Conservation (phyloP, 2,113 vertebrate genomes). For the Dolichotis patagonum region DNA sequence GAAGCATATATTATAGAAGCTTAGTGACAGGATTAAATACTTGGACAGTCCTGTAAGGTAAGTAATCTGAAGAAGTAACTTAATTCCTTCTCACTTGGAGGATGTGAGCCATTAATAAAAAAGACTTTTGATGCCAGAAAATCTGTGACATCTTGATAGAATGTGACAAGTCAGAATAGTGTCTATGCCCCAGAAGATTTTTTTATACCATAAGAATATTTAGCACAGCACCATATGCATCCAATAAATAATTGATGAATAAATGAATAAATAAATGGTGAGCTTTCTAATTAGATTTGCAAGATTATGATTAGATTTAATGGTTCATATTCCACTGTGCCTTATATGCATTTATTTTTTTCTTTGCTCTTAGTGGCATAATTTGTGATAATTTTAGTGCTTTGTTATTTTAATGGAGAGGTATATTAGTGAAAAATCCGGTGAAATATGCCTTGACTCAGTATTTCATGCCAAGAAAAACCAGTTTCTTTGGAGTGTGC, state of each 20-base stretch:
- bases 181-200: neutral
- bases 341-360: conserved; percentile 49
- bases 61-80: conserved; percentile 5
- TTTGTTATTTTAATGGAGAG: conserved; percentile 65
- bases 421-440: conserved; percentile 27
- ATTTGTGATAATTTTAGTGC: conserved; percentile 56
- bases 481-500: neutral
- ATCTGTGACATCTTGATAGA: neutral
- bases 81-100: conserved; percentile 15
- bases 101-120: neutral
- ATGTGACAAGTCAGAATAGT: neutral
- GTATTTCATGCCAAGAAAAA: neutral
- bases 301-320: conserved; percentile 61
- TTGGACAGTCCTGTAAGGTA: neutral
- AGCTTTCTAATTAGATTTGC: conserved; percentile 69
- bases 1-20: neutral
- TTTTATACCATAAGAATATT: conserved; percentile 1
- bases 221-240: neutral
- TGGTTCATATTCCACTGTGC: conserved; percentile 50
- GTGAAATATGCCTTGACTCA: conserved; percentile 11
- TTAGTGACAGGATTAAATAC: neutral
- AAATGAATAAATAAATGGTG: conserved; percentile 53
- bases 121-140: neutral
- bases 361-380: conserved; percentile 55
- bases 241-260: conserved; percentile 55